Base-by-base conservation (phyloP, 92 coral and sea anemone genomes). In the Parazoanthus darwini region DNA sequence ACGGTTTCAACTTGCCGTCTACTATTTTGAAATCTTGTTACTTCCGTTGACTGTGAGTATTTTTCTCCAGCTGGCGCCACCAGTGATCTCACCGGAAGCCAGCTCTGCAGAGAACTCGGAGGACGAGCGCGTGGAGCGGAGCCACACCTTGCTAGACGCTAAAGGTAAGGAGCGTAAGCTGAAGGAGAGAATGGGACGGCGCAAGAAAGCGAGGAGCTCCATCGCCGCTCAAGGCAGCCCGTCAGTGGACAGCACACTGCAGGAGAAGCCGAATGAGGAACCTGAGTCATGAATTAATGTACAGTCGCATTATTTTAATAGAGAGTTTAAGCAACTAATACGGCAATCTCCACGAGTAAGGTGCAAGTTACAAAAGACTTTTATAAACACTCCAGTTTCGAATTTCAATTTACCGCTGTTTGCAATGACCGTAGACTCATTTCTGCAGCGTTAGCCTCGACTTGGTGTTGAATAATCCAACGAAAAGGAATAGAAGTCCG, bases 141-240 rank as follows among this genome's bases (percentile, higher is more conserved):
- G 94, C 76, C 93, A 92, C 79, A 94, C 92, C 66, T 94, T 96
- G 65, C 93, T 95, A 43, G 99, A 97, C 91, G 98, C 91, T 14
- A 97, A 97, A 87, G 94, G 97, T 22, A 94, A 95, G 15, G 93
- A 95, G 86, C 94, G 90, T 85, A 97, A 97, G 48, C 93, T 97
- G 48, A 97, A 97, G 39, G 99, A 97, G 74, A 94, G 99, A 14
- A 94, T 97, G 94, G 98, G 98, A 25, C 89, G 95, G 46, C 93
- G 99, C 9, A 93, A 94, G 63, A 90, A 91, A 63, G 95, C 94
- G 35, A 92, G 93, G 26, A 88, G 91, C 18, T 90, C 87, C 26
- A 90, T 90, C 44, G 91, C 89, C 7, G 89, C 93, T 42, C 90
- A 90, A 25, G 86, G 86, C 16, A 72, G 88, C 16, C 54, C 82